phyloP scores from a whole-genome alignment of 2,113 vertebrate species.

The Tringa solitaria region DNA sequence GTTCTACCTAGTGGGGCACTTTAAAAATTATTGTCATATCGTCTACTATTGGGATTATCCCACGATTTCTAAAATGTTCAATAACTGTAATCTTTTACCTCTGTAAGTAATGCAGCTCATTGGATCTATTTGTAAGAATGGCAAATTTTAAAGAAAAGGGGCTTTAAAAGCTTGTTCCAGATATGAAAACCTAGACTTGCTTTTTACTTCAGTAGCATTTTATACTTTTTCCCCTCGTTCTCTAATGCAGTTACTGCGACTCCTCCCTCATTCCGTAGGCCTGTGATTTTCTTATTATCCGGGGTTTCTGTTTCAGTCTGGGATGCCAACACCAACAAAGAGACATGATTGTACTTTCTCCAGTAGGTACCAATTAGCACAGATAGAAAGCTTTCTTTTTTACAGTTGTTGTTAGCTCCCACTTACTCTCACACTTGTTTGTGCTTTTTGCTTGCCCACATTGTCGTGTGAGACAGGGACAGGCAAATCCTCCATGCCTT shows the following conservation, averaged over 20 bases:
- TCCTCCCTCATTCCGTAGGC: neutral
- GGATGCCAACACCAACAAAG: neutral
- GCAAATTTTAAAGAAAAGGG: neutral
- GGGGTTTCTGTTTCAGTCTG: neutral
- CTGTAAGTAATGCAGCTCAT: neutral
- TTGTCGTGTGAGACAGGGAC: neutral
- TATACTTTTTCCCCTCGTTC: neutral
- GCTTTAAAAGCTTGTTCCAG: neutral
- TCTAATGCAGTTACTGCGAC: neutral
- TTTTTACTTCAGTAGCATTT: neutral
- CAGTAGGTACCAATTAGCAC: neutral
- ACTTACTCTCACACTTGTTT: neutral
- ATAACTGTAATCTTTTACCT: neutral
- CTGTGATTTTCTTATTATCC: neutral
- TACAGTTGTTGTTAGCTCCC: neutral
- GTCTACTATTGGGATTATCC: neutral
- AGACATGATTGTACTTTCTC: neutral
- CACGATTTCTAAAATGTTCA: neutral
- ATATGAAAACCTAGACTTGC: neutral
- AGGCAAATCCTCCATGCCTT: neutral
- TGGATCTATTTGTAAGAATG: neutral
- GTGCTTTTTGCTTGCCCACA: neutral
- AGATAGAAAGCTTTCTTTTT: neutral
- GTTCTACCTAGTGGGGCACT: neutral
- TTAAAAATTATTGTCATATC: neutral